A percentile compares a stretch with the other conserved stretches of the same genome.
These are phyloP conservation scores for Fragum fragum DNA, from an alignment of 2,888 invertebrate genomes.

Conservation along the genomic window DNA sequence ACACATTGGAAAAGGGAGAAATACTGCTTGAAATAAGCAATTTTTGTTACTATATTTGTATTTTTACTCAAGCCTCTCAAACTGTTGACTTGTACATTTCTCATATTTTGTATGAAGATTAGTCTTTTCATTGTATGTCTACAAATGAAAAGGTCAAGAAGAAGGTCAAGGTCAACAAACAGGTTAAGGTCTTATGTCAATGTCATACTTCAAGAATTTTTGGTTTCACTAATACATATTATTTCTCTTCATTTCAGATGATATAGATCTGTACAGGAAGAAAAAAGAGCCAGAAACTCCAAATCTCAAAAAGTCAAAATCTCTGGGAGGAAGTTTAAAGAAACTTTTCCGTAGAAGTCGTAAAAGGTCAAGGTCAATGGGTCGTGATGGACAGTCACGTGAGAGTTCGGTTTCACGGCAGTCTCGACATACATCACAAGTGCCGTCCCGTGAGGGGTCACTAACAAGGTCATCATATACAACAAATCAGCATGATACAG, in stretches of 20 bases:
- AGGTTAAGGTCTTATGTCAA: too few relatives aligned
- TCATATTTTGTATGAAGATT: too few relatives aligned
- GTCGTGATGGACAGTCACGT: conserved; percentile 77
- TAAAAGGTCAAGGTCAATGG: conserved; percentile 75
- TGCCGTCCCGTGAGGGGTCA: conserved; percentile 79
- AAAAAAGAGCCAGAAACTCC: conserved; percentile 71
- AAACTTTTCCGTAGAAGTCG: conserved; percentile 81
- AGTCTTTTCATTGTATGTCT: too few relatives aligned
- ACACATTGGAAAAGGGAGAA: conserved; percentile 2
- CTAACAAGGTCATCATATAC: conserved; percentile 68
- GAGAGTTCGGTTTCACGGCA: conserved; percentile 81
- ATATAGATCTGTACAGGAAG: conserved; percentile 78
- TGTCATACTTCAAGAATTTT: neutral
- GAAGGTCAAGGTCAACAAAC: too few relatives aligned
- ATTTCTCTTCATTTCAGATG: conserved; percentile 71
- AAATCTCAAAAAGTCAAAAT: conserved; percentile 81
- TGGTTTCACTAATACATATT: neutral
- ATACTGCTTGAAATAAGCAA: neutral
- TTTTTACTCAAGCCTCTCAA: conserved; percentile 3
- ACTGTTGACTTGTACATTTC: too few relatives aligned
- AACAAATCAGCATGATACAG: conserved; percentile 61
- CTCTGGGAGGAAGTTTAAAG: conserved; percentile 83
- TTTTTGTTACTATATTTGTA: neutral
- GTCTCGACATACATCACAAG: conserved; percentile 77
- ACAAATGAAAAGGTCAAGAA: too few relatives aligned